Evolutionary conservation across 1,140 invertebrate species (phyloP).

Genomic region (Hirudo medicinalis): DNA sequence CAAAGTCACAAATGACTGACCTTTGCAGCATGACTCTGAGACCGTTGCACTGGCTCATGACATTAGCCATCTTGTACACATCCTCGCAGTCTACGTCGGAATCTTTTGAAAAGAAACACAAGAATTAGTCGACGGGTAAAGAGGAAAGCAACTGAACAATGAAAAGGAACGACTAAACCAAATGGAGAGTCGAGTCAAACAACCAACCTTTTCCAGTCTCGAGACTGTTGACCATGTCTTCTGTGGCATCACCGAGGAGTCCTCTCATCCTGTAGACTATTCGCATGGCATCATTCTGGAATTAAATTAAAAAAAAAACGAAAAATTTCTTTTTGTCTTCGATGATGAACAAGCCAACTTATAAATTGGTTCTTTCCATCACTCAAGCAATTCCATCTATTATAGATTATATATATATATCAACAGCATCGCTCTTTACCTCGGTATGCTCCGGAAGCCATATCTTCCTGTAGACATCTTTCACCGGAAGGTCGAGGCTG

Average conservation of each 20-base stretch:
- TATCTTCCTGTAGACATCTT: constrained; percentile 59
- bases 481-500: constrained; percentile 82
- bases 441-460: constrained; percentile 61
- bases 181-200: not conserved
- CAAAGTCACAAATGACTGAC: constrained; percentile 24
- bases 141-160: not conserved
- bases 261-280: constrained; percentile 96
- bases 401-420: not conserved
- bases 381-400: not conserved
- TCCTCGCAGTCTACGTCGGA: constrained; percentile 86
- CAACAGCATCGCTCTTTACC: constrained; percentile 22
- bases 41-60: constrained; percentile 72
- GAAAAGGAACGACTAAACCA: not conserved
- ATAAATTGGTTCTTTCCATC: not conserved
- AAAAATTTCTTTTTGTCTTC: not conserved
- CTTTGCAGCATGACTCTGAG: constrained; percentile 53
- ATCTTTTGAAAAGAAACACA: constrained; percentile 40
- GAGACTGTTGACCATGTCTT: constrained; percentile 90
- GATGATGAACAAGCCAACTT: not conserved
- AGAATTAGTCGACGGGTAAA: not conserved
- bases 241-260: constrained; percentile 87
- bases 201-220: constrained; percentile 56
- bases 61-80: constrained; percentile 64
- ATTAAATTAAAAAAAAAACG: constrained; percentile 29
- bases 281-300: constrained; percentile 80